phyloP scores from a whole-genome alignment of 2,888 invertebrate genomes.

The Augiades crinisus region DNA sequence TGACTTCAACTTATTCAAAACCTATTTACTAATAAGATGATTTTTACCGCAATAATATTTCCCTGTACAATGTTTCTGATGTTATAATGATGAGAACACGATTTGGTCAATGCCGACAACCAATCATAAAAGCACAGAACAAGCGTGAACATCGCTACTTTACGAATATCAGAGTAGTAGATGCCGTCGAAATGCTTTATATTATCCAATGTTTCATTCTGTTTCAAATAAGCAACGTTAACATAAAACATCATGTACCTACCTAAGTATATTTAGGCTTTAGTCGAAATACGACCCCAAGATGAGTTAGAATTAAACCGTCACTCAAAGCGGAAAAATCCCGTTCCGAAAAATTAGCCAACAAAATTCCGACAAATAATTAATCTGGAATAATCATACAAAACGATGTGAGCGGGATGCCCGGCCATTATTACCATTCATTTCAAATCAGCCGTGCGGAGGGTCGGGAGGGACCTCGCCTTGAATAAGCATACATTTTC shows the following conservation, averaged over 20 bases:
- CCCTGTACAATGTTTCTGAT: no score
- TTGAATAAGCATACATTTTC: conserved; percentile 82
- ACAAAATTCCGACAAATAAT: conserved; percentile 79
- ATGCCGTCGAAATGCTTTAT: no score
- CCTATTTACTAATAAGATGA: no score
- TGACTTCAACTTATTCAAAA: no score
- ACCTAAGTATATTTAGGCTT: not conserved
- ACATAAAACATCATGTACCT: not conserved
- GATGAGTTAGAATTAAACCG: conserved; percentile 74
- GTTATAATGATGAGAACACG: no score
- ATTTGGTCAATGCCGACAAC: no score
- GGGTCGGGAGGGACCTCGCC: conserved; percentile 63
- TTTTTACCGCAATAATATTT: no score
- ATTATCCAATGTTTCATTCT: no score
- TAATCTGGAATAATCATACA: conserved; percentile 82
- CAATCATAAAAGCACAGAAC: no score
- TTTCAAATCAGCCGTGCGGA: conserved; percentile 79
- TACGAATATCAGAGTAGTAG: no score
- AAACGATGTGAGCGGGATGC: conserved; percentile 78
- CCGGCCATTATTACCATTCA: conserved; percentile 80
- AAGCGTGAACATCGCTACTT: no score
- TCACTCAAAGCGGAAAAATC: conserved; percentile 79
- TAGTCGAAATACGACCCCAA: conserved; percentile 45
- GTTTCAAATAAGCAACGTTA: no score
- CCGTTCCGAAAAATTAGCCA: conserved; percentile 79